Percentiles rank a stretch among this genome's conserved stretches.
Conservation (phyloP, 1,140 invertebrate species). For the Argopecten irradians region DNA sequence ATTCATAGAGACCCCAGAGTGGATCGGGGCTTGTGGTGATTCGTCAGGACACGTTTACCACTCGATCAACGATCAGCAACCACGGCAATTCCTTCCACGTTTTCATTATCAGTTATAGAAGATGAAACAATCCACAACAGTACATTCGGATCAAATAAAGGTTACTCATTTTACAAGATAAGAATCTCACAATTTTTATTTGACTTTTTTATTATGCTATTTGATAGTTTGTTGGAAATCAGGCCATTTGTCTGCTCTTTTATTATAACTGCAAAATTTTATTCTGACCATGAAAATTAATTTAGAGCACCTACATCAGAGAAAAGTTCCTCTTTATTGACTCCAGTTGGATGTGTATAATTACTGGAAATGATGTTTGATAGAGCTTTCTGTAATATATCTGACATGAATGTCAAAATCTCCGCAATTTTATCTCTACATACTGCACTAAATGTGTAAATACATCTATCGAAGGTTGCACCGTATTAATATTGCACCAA, state of each 20-base stretch:
- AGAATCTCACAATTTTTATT: too few relatives aligned
- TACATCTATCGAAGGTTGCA: neutral
- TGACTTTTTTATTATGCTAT: too few relatives aligned
- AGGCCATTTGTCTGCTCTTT: neutral
- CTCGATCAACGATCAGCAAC: too few relatives aligned
- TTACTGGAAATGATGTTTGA: neutral
- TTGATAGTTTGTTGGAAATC: too few relatives aligned
- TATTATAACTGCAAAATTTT: neutral
- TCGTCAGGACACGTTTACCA: too few relatives aligned
- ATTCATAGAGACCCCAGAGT: too few relatives aligned
- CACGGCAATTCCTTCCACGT: too few relatives aligned
- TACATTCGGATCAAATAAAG: too few relatives aligned
- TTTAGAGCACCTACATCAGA: neutral
- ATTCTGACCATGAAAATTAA: neutral
- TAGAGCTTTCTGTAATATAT: neutral
- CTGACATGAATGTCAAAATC: neutral
- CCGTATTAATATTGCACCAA: neutral
- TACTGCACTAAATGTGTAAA: neutral
- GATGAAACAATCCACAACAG: too few relatives aligned
- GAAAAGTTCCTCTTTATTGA: neutral
- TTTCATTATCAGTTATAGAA: too few relatives aligned
- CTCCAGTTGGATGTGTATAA: neutral
- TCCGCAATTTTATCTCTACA: neutral
- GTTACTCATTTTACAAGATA: too few relatives aligned
- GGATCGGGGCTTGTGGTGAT: too few relatives aligned